phyloP scores from a whole-genome alignment of 1,140 invertebrate genomes.

The Hirudo medicinalis region DNA sequence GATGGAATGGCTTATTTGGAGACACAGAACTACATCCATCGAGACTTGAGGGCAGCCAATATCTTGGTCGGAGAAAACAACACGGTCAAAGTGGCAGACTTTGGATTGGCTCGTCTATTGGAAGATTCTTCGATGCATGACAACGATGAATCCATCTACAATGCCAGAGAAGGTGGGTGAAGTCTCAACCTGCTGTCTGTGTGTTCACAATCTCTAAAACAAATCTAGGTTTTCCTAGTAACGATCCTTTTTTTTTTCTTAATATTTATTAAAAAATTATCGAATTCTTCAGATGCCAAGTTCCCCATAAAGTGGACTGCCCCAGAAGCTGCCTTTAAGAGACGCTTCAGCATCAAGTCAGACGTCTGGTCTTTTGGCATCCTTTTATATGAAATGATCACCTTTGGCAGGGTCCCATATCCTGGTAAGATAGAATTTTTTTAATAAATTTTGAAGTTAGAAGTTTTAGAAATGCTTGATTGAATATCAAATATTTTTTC shows the following conservation, averaged over 20 bases:
- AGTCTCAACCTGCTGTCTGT: background rate
- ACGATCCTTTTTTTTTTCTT: too few species aligned
- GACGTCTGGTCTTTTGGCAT: conserved; percentile 99
- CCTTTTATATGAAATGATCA: conserved; percentile 90
- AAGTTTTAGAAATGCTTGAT: too few species aligned
- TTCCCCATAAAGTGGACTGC: conserved; percentile 93
- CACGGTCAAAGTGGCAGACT: conserved; percentile 78
- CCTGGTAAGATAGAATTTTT: conserved; percentile 51
- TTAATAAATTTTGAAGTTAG: too few species aligned
- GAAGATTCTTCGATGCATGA: conserved; percentile 29
- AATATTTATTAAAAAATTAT: background rate
- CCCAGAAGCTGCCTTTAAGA: conserved; percentile 72
- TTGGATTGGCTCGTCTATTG: conserved; percentile 67
- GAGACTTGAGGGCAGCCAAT: conserved; percentile 42
- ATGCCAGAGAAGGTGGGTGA: background rate
- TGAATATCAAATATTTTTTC: background rate
- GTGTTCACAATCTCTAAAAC: background rate
- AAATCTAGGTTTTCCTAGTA: background rate
- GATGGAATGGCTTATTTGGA: conserved; percentile 86
- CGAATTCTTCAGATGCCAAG: conserved; percentile 51
- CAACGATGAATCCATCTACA: conserved; percentile 6
- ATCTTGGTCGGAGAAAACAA: conserved; percentile 90
- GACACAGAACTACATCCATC: conserved; percentile 55
- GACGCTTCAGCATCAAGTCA: conserved; percentile 90
- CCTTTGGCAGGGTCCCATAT: conserved; percentile 84